Base-by-base conservation (phyloP, 2,113 vertebrate species). In the Odontesthes bonariensis region DNA sequence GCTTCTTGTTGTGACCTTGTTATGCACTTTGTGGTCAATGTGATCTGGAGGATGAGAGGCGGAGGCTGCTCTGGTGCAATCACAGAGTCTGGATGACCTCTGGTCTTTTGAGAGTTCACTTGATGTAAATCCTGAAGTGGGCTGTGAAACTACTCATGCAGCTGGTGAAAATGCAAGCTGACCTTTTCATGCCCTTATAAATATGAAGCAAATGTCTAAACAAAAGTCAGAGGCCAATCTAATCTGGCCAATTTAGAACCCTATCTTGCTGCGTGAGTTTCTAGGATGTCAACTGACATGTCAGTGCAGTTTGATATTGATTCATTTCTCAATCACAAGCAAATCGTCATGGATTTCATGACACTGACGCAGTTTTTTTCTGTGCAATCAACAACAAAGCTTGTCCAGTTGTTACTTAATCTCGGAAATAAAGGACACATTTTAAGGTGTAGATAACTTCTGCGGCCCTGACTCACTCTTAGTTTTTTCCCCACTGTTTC, bases 361-460 rank as follows among this genome's bases (percentile, higher is more conserved):
- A 68, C n/a, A 47, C 20, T 44, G 55, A 61, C 31, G 60, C n/a
- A 47, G 35, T 38, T 38, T 38, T 17, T 35, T 47, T 40, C 11
- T 23, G 12, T n/a, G 11, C 46, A 49, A 47, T 5, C 12, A 27
- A 27, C 13, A 16, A 16, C 59, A 57, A 58, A 4, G 19, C 17
- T n/a, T 8, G 1, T 20, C 10, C 19, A 70, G 73, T 85, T 90
- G 91, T 86, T 59, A 22, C 33, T 73, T 54, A 73, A 71, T 81
- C 87, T 93, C 90, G 81, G 88, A 90, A 93, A 32, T 40, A 52
- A 91, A 92, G 82, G 82, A 89, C 89, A 91, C 95, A 94, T 95
- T 96, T 95, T 95, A 95, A 93, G 94, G 95, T 85, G 91, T 92
- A 92, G 87, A 89, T 72, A 76, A 31, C 69, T 59, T 89, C 92